Conservation (phyloP, 2,888 invertebrate genomes). For the Cephus runcator region DNA sequence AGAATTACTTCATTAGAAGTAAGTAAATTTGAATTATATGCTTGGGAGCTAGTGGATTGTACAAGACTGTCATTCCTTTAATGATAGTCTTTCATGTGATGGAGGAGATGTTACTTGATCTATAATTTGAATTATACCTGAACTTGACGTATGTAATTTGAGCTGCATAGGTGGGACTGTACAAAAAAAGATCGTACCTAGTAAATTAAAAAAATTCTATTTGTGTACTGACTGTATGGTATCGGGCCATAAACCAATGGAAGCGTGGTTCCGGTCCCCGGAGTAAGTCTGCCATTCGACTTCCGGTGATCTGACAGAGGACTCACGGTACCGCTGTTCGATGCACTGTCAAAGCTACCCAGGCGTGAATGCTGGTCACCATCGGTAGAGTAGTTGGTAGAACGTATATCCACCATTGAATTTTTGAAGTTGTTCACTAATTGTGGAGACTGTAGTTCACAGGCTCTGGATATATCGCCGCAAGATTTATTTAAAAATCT, state of each 20-base stretch:
- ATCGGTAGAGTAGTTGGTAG: neutral
- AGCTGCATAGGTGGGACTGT: neutral
- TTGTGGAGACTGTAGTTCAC: slow-evolving; percentile 50
- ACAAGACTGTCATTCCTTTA: neutral
- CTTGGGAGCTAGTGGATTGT: neutral
- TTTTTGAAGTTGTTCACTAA: slow-evolving; percentile 52
- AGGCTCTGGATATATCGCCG: slow-evolving; percentile 30
- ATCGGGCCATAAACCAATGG: slow-evolving; percentile 81
- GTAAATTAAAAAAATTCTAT: neutral
- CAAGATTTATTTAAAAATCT: slow-evolving; percentile 37
- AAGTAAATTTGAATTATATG: neutral
- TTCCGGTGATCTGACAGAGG: slow-evolving; percentile 17
- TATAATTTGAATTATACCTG: neutral
- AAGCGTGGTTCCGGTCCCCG: slow-evolving; percentile 69
- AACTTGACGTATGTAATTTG: neutral
- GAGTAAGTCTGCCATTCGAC: slow-evolving; percentile 19
- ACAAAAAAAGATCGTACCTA: neutral
- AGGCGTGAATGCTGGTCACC: neutral
- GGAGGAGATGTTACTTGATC: neutral
- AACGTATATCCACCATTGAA: slow-evolving; percentile 39
- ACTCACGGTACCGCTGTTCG: slow-evolving; percentile 31
- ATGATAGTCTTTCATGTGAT: neutral
- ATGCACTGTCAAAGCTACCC: slow-evolving; percentile 19
- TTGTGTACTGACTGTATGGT: slow-evolving; percentile 79
- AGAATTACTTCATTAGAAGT: neutral